phyloP scores from a whole-genome alignment of 2,113 vertebrate genomes.

The Bagarius yarrelli region DNA sequence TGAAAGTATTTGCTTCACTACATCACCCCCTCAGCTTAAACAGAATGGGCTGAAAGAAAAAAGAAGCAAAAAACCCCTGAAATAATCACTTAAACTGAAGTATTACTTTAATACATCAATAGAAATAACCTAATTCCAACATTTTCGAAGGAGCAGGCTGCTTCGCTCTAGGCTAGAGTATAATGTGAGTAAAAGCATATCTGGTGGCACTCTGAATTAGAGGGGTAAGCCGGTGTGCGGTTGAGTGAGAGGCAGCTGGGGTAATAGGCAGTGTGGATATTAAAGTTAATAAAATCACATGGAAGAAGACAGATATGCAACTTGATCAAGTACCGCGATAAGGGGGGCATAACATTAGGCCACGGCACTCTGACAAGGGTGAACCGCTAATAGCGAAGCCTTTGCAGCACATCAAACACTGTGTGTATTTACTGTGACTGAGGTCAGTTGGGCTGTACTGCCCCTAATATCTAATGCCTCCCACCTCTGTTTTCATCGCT shows the following conservation, averaged over 20 bases:
- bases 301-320: conserved; percentile 82
- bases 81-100: conserved; percentile 98
- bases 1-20: conserved; percentile 36
- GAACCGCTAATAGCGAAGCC: conserved; percentile 74
- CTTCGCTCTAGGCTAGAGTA: conserved; percentile 86
- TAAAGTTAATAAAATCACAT: conserved; percentile 94
- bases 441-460: conserved; percentile 22
- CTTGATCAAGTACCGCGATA: conserved; percentile 79
- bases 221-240: conserved; percentile 84
- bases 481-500: conserved; percentile 26
- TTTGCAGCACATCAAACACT: conserved; percentile 57
- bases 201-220: conserved; percentile 97
- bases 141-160: conserved; percentile 91
- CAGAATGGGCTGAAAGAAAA: conserved; percentile 35
- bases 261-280: conserved; percentile 96
- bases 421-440: conserved; percentile 47
- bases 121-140: conserved; percentile 99
- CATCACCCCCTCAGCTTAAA: conserved; percentile 51
- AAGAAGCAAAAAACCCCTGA: conserved; percentile 61
- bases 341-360: conserved; percentile 73
- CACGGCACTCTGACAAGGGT: conserved; percentile 73
- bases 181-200: conserved; percentile 97
- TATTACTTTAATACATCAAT: conserved; percentile 99
- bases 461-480: conserved; percentile 32
- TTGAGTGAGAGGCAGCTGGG: conserved; percentile 90